Evolutionary conservation across 2,113 vertebrate species (phyloP), one percentile per base, ranked within the genome.

Genomic region (Globicephala melas): DNA sequence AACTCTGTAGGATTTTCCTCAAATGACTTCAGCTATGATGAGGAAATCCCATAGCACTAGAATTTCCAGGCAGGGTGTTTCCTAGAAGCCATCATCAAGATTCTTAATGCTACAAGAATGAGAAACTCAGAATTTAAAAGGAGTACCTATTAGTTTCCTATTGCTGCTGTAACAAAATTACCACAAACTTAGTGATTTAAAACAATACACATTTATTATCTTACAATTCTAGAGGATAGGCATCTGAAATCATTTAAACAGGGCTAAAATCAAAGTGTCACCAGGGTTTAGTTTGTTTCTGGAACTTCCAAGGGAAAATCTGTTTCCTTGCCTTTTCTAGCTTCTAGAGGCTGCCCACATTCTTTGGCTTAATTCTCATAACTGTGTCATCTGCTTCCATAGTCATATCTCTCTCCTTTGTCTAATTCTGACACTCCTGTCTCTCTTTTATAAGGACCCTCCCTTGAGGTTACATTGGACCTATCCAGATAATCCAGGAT

Each of bases 81-180:
- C 91, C 84, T 80, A 89, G 89, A 94, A 84, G 23, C 28, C 63
- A 36, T 73, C 20, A 60, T n/a, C 47, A 96, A 94, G 91, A 89
- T 89, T 73, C 20, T 23, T 53, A 33, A 15, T 76, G 50, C 33
- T 41, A 28, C 8, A 91, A 89, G 38, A 88, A 73, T 60, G 47
- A 94, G 33, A 91, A 91, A 83, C 20, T 83, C 53, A 67, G 38
- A 74, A 47, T 77, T 86, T 21, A 94, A 21, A 82, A 60, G 53
- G 28, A 71, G 10, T 6, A 11, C 17, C 8, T 44, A 14, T 81
- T 92, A 44, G 36, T 82, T 83, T 63, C 23, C 63, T 90, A 21
- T 88, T 91, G 44, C 10, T 83, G 10, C 13, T 53, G 3, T 77
- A 90, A 31, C 17, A 65, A 77, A 82, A 91, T 58, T 83, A 31